A percentile compares a stretch with the other conserved stretches of the same genome.
Evolutionary conservation across 2,888 invertebrate genomes (phyloP).

Genomic region (Apamea crenata): DNA sequence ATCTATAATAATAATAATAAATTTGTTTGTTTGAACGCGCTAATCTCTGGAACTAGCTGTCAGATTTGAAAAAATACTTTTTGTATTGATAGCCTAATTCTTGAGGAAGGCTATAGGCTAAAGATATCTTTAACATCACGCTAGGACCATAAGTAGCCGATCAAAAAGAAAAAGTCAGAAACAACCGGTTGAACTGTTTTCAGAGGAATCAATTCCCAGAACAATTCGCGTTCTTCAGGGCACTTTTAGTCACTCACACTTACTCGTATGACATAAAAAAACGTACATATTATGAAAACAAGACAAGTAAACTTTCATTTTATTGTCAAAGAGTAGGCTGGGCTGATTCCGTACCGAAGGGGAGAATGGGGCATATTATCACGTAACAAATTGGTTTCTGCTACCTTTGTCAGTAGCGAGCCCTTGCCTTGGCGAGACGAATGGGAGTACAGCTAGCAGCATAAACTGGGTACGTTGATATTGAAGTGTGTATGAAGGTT

Average conservation of each 20-base stretch:
- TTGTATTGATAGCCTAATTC: no score
- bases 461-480: constrained; percentile 36
- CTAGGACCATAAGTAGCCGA: no score
- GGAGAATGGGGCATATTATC: constrained; percentile 85
- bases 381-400: constrained; percentile 90
- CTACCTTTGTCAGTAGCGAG: constrained; percentile 87
- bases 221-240: neutral
- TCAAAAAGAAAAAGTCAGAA: no score
- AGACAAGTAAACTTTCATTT: constrained; percentile 44
- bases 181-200: no score
- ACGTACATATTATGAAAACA: constrained; percentile 23
- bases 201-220: neutral
- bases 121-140: no score
- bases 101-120: no score
- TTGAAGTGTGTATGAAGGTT: neutral
- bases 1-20: no score
- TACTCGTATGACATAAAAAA: neutral
- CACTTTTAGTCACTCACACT: neutral
- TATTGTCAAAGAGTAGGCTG: constrained; percentile 54
- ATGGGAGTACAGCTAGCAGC: constrained; percentile 79
- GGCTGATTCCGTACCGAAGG: constrained; percentile 77
- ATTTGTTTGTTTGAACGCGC: no score
- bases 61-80: no score
- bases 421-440: constrained; percentile 82
- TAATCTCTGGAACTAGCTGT: no score